Base-by-base conservation (phyloP, 2,888 invertebrate species). In the Taenaris catops region DNA sequence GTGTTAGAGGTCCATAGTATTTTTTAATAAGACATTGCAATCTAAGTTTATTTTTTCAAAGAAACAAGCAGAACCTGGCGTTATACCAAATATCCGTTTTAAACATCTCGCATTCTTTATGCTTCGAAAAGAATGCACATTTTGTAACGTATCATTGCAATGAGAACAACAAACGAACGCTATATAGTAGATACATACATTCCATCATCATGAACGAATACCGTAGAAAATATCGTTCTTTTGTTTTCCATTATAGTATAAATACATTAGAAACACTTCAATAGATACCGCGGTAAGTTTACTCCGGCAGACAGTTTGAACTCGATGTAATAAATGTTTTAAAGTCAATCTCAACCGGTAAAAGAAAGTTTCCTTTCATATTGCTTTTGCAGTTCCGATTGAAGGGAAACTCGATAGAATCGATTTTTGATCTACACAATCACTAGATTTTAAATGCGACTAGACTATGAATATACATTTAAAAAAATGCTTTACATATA, bases 331-430 rank as follows among this genome's bases (percentile, higher is more conserved):
- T 27, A 11, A 28, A 20, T 28, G 28, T 28, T 20, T 5, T 20
- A 16, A 32, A 32, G 32, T 32, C 8, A 18, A 23, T 6, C 8
- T 3, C 4, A 18, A 32, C 24, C 17, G 24, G 32, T 32, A 32
- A 32, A 32, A 24, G 32, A 32, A 32, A 32, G 32, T 32, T 24
- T 16, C 24, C 18, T 24, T 24, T 32, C 17, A 28, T 20, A 12
- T 20, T 8, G 28, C 28, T 28, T n/a, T 28, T 20, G 8, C 11
- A 20, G 28, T 20, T 20, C 12, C 28, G 28, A 20, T 20, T 28
- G 19, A 28, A 12, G 12, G 28, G 12, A 28, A 28, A 28, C 28
- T 19, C 19, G 8, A 19, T 20, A 19, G 19, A 19, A 28, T 28
- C 8, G 11, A 3, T 28, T 28, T 12, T 10, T n/a, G 19, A 12